Evolutionary conservation across 1,140 invertebrate species (phyloP).

Genomic region (Ganaspis sp.): DNA sequence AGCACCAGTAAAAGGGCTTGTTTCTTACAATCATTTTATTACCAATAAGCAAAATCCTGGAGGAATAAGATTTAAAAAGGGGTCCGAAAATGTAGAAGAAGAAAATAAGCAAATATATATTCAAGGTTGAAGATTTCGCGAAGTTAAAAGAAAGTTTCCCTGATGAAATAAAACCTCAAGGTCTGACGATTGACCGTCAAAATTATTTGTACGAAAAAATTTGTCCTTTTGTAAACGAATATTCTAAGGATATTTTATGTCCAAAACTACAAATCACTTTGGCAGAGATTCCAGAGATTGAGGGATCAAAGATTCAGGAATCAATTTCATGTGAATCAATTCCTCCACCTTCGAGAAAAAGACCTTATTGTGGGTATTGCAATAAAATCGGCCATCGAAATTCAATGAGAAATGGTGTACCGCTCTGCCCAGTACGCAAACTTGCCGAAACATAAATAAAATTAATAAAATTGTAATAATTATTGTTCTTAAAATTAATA

Average conservation of each 20-base stretch:
- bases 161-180: background rate
- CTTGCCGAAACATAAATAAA: too few species aligned
- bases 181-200: background rate
- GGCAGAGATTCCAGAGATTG: too few species aligned
- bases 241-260: background rate
- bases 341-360: too few species aligned
- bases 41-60: background rate
- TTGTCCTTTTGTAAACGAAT: background rate
- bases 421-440: too few species aligned
- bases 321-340: too few species aligned
- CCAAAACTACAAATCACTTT: background rate
- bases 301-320: too few species aligned
- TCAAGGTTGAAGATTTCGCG: background rate
- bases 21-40: background rate
- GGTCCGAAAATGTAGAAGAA: background rate
- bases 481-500: too few species aligned
- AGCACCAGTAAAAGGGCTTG: background rate
- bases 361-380: too few species aligned
- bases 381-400: too few species aligned
- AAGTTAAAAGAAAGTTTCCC: background rate
- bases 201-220: background rate
- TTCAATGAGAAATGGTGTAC: too few species aligned
- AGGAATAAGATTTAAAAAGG: background rate
- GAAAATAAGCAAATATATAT: background rate
- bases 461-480: constrained; percentile 43